These are phyloP conservation scores for Dendrolimus kikuchii DNA, from an alignment of 1,140 invertebrate genomes.

Conservation along the genomic window DNA sequence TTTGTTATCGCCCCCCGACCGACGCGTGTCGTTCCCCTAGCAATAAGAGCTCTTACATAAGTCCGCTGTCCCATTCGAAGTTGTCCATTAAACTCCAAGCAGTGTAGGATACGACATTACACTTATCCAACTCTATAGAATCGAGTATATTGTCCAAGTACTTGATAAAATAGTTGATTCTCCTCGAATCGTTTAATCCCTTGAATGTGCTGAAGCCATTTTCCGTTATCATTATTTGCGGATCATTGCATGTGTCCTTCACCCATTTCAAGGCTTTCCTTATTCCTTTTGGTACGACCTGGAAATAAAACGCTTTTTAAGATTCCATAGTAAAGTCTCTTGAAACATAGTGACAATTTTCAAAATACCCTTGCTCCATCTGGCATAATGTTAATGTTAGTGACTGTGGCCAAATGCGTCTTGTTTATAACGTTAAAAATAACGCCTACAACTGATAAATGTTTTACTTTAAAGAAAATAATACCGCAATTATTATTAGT, in stretches of 20 bases:
- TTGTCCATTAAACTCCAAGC: conserved; percentile 56
- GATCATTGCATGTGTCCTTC: conserved; percentile 44
- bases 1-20: too few relatives aligned
- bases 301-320: conserved; percentile 3
- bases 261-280: conserved; percentile 45
- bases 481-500: too few relatives aligned
- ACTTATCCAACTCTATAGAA: conserved; percentile 36
- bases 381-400: too few relatives aligned
- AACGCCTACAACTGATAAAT: too few relatives aligned
- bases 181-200: conserved; percentile 58
- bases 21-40: too few relatives aligned
- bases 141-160: conserved; percentile 72
- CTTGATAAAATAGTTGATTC: conserved; percentile 69
- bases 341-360: too few relatives aligned
- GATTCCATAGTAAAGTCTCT: too few relatives aligned
- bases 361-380: too few relatives aligned
- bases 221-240: conserved; percentile 43
- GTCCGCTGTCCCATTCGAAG: conserved; percentile 42
- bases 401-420: too few relatives aligned
- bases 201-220: conserved; percentile 72
- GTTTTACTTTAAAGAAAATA: too few relatives aligned
- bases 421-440: too few relatives aligned
- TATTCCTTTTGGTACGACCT: conserved; percentile 43
- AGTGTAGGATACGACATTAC: conserved; percentile 36
- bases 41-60: conserved; percentile 20